These are phyloP conservation scores for Xenopus petersii DNA, from an alignment of 2,797 vertebrate genomes.

Conservation along the genomic window DNA sequence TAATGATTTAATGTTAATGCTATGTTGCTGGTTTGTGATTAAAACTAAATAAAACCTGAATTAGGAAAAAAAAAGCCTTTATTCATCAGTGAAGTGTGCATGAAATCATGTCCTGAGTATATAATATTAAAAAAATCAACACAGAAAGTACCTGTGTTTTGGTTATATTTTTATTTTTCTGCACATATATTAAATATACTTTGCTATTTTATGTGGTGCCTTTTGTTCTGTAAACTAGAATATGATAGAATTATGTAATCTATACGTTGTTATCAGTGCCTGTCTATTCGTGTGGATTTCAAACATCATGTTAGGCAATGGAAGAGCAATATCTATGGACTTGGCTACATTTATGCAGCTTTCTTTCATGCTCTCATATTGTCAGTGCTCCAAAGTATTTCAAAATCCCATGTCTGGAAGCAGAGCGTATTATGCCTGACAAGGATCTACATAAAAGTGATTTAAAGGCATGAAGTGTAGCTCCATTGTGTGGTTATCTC, in stretches of 20 bases:
- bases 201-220: not conserved
- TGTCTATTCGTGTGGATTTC: not conserved
- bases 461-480: constrained; percentile 20
- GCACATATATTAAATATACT: not conserved
- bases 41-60: too few relatives aligned
- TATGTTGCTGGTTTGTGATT: too few relatives aligned
- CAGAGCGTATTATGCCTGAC: constrained; percentile 6
- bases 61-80: too few relatives aligned
- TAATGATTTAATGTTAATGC: too few relatives aligned
- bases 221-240: not conserved
- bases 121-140: too few relatives aligned
- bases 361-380: not conserved
- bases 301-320: not conserved
- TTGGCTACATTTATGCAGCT: not conserved
- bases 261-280: not conserved
- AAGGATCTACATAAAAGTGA: constrained; percentile 18
- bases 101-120: too few relatives aligned
- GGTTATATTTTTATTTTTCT: not conserved
- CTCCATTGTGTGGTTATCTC: constrained; percentile 13
- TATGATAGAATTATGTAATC: not conserved
- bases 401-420: constrained; percentile 7
- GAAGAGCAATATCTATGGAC: not conserved
- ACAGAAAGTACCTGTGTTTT: not conserved
- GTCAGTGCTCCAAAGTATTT: constrained; percentile 4
- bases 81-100: too few relatives aligned